Evolutionary conservation across 2,113 vertebrate genomes (phyloP).

Genomic region (Podilymbus podiceps): DNA sequence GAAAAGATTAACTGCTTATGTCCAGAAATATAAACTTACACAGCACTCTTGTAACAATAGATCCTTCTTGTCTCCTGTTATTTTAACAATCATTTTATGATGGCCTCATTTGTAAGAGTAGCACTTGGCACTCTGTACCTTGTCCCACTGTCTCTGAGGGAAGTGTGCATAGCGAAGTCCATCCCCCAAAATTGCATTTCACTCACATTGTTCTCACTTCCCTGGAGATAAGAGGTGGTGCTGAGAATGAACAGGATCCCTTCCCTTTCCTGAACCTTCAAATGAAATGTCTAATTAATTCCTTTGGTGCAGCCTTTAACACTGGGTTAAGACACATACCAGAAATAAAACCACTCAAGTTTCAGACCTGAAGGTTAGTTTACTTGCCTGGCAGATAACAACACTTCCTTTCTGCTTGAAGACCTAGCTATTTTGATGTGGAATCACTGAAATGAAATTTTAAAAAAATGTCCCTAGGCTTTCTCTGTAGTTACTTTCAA

Average conservation of each 20-base stretch:
- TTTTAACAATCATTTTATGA: neutral
- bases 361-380: constrained; percentile 3
- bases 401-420: neutral
- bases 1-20: neutral
- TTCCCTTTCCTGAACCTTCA: neutral
- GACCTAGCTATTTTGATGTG: neutral
- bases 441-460: neutral
- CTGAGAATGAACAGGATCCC: neutral
- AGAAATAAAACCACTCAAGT: neutral
- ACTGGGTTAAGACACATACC: neutral
- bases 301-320: neutral
- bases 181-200: neutral
- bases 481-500: neutral
- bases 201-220: neutral
- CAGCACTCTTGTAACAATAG: neutral
- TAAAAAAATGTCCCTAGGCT: neutral
- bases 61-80: neutral
- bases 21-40: neutral
- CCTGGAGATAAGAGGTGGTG: neutral
- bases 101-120: neutral
- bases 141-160: neutral
- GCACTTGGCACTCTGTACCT: neutral
- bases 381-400: neutral
- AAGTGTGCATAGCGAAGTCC: neutral
- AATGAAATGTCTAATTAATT: neutral